A percentile compares a stretch with the other conserved stretches of the same genome.
Evolutionary conservation across 2,888 invertebrate genomes (phyloP).

Genomic region (Drosophila rubida): DNA sequence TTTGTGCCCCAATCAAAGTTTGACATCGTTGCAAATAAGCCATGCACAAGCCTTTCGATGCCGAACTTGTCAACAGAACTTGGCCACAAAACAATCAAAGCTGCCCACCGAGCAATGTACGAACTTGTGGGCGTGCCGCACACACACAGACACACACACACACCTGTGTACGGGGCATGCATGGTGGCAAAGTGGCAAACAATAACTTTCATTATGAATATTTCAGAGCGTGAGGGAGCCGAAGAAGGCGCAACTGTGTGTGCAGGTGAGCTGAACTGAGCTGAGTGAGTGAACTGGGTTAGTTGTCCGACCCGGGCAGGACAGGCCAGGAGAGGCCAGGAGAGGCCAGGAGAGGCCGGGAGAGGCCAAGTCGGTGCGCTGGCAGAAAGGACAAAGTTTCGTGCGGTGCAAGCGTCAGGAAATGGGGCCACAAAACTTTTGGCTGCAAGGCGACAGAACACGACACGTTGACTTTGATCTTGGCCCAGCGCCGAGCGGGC

Average conservation of each 20-base stretch:
- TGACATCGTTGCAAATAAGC: constrained; percentile 34
- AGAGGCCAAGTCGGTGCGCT: too few species aligned
- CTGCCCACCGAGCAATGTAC: constrained; percentile 39
- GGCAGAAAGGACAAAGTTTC: constrained; percentile 73
- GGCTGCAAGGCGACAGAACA: constrained; percentile 59
- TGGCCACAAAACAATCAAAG: constrained; percentile 74
- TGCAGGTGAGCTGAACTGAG: constrained; percentile 2
- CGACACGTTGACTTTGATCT: constrained; percentile 76
- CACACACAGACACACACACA: constrained; percentile 19
- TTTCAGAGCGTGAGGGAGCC: constrained; percentile 42
- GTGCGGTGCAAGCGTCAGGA: constrained; percentile 52
- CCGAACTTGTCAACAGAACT: constrained; percentile 51
- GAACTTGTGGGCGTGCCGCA: constrained; percentile 45
- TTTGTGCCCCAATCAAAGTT: constrained; percentile 43
- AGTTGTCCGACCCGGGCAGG: constrained; percentile 3
- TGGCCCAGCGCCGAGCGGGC: constrained; percentile 36
- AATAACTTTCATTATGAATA: constrained; percentile 79
- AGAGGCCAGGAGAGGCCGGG: too few species aligned
- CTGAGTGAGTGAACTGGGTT: constrained; percentile 3
- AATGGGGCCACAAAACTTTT: constrained; percentile 65
- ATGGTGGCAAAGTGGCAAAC: constrained; percentile 56
- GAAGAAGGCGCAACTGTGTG: neutral
- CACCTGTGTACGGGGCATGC: constrained; percentile 3
- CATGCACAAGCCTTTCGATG: constrained; percentile 40
- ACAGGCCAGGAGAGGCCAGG: constrained; percentile 8